Evolutionary conservation across 2,113 vertebrate genomes (phyloP).

Genomic region (Tyto alba): DNA sequence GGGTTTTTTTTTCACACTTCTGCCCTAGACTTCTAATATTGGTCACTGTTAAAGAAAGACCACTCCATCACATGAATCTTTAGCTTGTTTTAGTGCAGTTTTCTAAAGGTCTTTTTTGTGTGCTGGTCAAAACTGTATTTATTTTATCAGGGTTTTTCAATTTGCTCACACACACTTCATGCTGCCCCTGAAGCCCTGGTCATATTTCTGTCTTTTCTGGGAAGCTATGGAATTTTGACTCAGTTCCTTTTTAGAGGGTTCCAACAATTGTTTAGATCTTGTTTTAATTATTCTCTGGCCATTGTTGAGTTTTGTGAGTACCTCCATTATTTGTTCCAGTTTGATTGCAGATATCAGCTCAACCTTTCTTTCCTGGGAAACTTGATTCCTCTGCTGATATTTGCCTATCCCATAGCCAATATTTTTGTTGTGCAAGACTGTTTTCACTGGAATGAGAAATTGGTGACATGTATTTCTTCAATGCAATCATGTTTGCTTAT

Average conservation of each 20-base stretch:
- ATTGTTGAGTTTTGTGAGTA: neutral
- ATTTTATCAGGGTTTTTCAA: neutral
- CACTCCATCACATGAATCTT: neutral
- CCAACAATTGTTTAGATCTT: conserved; percentile 29
- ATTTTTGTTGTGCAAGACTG: neutral
- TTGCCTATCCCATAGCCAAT: neutral
- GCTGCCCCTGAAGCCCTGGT: neutral
- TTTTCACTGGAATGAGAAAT: neutral
- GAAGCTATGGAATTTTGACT: neutral
- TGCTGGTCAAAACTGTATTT: neutral
- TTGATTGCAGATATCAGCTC: conserved; percentile 21
- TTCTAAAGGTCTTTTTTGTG: neutral
- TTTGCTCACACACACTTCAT: neutral
- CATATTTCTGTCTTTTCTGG: conserved; percentile 10
- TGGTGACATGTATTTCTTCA: neutral
- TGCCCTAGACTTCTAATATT: neutral
- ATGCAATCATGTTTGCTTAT: neutral
- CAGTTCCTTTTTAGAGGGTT: neutral
- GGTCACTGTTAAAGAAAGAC: neutral
- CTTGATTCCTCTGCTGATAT: neutral
- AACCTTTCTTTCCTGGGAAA: neutral
- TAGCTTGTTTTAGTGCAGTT: neutral
- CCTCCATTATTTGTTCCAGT: conserved; percentile 29
- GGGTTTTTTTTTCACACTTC: neutral
- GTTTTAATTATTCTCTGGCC: conserved; percentile 57